Conservation (phyloP, 2,888 invertebrate species). For the Pyrrhia umbra region DNA sequence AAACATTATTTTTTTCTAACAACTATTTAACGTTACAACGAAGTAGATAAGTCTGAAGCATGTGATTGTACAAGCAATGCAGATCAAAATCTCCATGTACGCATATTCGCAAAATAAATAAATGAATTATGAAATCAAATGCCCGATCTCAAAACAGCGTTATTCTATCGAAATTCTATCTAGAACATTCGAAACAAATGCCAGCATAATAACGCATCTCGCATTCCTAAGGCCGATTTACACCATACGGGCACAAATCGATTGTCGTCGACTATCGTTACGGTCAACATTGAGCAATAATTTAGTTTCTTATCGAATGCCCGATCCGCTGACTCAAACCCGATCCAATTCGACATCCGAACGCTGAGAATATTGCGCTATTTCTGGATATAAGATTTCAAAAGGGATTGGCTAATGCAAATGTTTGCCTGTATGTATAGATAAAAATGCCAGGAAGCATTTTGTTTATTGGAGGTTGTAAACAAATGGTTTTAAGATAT, state of each 20-base stretch:
- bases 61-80: too few species aligned
- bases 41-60: too few species aligned
- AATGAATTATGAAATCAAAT: too few species aligned
- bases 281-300: constrained; percentile 82
- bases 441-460: constrained; percentile 42
- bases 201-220: constrained; percentile 43
- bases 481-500: too few species aligned
- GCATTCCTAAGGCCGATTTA: constrained; percentile 62
- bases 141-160: not conserved
- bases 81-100: too few species aligned
- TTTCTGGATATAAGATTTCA: constrained; percentile 65
- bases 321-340: constrained; percentile 82
- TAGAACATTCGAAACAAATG: constrained; percentile 44
- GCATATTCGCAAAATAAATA: too few species aligned
- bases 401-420: constrained; percentile 68
- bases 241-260: constrained; percentile 68
- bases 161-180: constrained; percentile 7
- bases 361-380: constrained; percentile 63
- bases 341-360: constrained; percentile 68
- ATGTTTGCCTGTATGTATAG: constrained; percentile 59
- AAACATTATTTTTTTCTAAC: too few species aligned
- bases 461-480: constrained; percentile 10
- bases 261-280: constrained; percentile 63
- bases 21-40: too few species aligned
- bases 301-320: constrained; percentile 82